Conservation (phyloP, 2,113 vertebrate genomes). For the Neodontobutis hainanensis region DNA sequence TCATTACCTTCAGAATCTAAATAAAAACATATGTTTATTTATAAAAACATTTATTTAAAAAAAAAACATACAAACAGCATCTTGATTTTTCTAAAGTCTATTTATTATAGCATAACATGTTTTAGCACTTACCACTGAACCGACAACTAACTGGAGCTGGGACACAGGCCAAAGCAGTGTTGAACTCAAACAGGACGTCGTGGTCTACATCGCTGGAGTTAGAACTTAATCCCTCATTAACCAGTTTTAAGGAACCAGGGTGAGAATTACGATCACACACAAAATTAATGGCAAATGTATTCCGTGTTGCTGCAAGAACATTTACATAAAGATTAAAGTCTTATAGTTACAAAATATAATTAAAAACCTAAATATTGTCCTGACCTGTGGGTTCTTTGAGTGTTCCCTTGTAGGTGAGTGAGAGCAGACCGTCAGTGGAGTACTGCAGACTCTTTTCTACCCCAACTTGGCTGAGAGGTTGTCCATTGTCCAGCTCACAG, state of each 20-base stretch:
- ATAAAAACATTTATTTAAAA: too few species aligned
- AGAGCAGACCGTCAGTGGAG: conserved; percentile 85
- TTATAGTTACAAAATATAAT: too few species aligned
- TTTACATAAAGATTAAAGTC: not conserved
- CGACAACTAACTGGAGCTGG: conserved; percentile 90
- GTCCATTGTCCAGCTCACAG: conserved; percentile 80
- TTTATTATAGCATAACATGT: not conserved
- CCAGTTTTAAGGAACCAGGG: conserved; percentile 75
- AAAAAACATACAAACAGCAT: too few species aligned
- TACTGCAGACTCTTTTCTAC: conserved; percentile 83
- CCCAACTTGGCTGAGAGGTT: conserved; percentile 73
- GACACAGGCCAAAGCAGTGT: conserved; percentile 86
- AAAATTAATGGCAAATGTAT: conserved; percentile 86
- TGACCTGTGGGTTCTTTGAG: conserved; percentile 72
- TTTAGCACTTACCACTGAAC: conserved; percentile 68
- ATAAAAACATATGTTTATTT: not conserved
- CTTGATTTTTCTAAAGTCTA: too few species aligned
- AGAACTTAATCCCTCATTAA: conserved; percentile 83
- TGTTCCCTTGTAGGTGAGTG: conserved; percentile 85
- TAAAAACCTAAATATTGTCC: not conserved
- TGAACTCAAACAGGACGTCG: conserved; percentile 88
- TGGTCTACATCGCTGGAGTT: conserved; percentile 60
- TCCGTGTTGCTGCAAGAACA: conserved; percentile 74
- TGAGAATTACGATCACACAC: conserved; percentile 83
- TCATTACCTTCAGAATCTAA: conserved; percentile 88